phyloP scores from a whole-genome alignment of 2,113 vertebrate species.

The Copsychus sechellarum region DNA sequence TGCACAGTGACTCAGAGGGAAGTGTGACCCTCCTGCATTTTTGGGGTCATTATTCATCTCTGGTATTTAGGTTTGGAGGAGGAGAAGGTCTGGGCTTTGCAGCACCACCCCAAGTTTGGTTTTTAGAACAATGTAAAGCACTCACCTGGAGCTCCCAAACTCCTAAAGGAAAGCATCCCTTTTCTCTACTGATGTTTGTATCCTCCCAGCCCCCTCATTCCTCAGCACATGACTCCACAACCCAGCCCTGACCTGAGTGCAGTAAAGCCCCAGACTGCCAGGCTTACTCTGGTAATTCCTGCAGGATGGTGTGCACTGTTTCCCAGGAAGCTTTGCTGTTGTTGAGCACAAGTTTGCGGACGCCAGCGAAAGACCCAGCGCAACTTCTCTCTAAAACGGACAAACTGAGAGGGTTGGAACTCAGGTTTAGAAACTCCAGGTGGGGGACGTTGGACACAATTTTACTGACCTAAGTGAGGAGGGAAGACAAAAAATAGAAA shows the following conservation, averaged over 20 bases:
- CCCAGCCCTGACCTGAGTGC: background rate
- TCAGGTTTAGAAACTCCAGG: constrained; percentile 96
- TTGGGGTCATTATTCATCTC: background rate
- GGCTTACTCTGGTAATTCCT: constrained; percentile 89
- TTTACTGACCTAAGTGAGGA: constrained; percentile 85
- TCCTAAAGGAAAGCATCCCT: background rate
- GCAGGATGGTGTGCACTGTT: constrained; percentile 90
- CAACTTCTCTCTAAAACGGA: constrained; percentile 83
- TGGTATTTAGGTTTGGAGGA: background rate
- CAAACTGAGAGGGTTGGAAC: constrained; percentile 92
- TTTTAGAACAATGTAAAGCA: background rate
- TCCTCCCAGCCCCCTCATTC: background rate
- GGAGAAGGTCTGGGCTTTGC: background rate
- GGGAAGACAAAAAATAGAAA: background rate
- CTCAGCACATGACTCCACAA: rapidly evolving
- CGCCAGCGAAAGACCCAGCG: constrained; percentile 85
- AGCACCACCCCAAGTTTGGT: background rate
- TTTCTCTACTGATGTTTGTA: background rate
- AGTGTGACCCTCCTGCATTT: background rate
- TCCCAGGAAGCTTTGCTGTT: constrained; percentile 96
- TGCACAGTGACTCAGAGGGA: background rate
- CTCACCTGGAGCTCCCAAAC: background rate
- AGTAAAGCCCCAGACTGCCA: rapidly evolving
- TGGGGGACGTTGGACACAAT: constrained; percentile 94
- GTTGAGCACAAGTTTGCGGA: constrained; percentile 93